Evolutionary conservation across 2,113 vertebrate species (phyloP), one percentile per base, ranked within the genome.

Genomic region (Xiphorhynchus elegans): DNA sequence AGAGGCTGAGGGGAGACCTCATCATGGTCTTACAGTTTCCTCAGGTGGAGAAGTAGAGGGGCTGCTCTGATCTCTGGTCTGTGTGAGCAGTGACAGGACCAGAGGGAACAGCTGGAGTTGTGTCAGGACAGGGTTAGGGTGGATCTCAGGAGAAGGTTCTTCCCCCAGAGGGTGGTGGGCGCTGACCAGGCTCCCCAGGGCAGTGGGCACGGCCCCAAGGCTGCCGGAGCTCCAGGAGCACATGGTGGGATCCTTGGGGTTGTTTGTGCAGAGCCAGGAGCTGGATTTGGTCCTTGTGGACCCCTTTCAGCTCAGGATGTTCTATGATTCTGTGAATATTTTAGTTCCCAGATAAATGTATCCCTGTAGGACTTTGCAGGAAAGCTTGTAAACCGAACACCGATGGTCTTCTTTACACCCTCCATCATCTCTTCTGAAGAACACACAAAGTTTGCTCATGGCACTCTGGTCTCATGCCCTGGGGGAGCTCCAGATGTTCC

Each of bases 61-160:
- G 26, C 60, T 29, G 60, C 72, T 42, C 62, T 0, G 0, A 68
- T 44, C 53, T 52, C 44, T 76, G 31, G 35, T 40, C 58, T 7
- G 13, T 37, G 62, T 13, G 53, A 44, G 25, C 44, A 59, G 37
- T 11, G 31, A 68, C 37, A 86, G 44, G 3, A 25, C 2, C 42
- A 6, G 24, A 35, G 24, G 50, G 52, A 19, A 25, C 0, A 6
- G 42, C 44, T 58, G 52, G 42, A 67, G 72, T 12, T 59, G 17
- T 29, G 35, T 0, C 31, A n/a, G 40, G 17, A 40, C 4, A 64
- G 21, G 52, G 0, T 58, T 4, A 58, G 33, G 15, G 0, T 66
- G 68, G 44, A 33, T 0, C 0, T 26, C 6, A 60, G 33, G 55
- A 10, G 4, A 29, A 55, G 28, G 15, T 3, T 44, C 59, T 52